A percentile compares a stretch with the other conserved stretches of the same genome.
phyloP scores from a whole-genome alignment of 2,113 vertebrate genomes.

The Xyliphius kryptos region DNA sequence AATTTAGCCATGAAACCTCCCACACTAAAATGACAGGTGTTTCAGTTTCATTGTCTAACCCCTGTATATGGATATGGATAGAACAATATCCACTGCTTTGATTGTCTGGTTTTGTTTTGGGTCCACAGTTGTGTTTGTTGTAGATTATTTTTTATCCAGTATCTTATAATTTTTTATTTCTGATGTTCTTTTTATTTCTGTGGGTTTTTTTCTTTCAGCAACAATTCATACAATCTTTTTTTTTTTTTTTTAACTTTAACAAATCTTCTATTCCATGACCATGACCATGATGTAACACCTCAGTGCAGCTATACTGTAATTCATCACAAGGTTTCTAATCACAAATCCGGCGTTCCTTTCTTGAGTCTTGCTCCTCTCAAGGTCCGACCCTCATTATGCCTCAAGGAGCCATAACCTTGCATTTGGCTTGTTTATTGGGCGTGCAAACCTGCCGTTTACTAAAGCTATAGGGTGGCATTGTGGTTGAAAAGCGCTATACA shows the following conservation, averaged over 20 bases:
- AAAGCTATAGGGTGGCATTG: constrained; percentile 4
- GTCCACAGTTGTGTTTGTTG: not conserved
- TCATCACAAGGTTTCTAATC: constrained; percentile 6
- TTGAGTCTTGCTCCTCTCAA: constrained; percentile 3
- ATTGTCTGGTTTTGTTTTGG: not conserved
- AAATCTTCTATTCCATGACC: not conserved
- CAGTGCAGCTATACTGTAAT: not conserved
- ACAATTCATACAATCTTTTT: not conserved
- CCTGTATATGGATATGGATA: no score
- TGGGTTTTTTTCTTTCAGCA: not conserved
- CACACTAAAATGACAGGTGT: no score
- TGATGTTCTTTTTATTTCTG: not conserved
- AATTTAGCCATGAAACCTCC: no score
- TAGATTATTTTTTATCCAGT: no score
- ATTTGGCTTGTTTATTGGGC: constrained; percentile 4
- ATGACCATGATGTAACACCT: not conserved
- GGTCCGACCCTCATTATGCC: not conserved
- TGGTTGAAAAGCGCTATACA: not conserved
- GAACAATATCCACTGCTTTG: no score
- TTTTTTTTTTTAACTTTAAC: no score
- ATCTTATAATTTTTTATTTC: not conserved
- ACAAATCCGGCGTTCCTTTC: not conserved
- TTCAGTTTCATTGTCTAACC: no score
- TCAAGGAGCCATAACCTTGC: constrained; percentile 3
- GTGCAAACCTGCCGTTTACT: not conserved